Evolutionary conservation across 2,888 invertebrate species (phyloP), one percentile per base, ranked within the genome.

Genomic region (Tridacna gigas): DNA sequence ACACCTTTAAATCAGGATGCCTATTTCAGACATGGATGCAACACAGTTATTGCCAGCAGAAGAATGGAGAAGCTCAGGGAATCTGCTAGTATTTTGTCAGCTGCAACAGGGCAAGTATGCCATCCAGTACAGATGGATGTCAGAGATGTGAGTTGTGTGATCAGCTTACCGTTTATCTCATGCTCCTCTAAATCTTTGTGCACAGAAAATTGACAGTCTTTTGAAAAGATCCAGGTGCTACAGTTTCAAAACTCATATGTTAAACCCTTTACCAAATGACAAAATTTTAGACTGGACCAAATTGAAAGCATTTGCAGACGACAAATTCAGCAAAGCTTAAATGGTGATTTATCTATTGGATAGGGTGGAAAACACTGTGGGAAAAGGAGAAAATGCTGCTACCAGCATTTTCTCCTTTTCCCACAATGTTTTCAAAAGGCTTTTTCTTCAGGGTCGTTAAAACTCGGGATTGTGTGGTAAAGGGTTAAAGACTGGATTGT

Each of bases 71-170:
- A 91, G 25, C 79, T 94, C 5, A 83, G 89, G 77, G 86, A 84
- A 56, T 92, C 94, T 12, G 90, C 94, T 4, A 84, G 89, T 22
- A 89, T 88, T n/a, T 86, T 94, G 61, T 79, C 83, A 61, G 83
- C 86, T 47, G 91, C 90, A 0, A 94, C 94, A n/a, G 94, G 94
- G 20, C 79, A 89, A 71, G 89, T 86, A 80, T 94, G 94, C 89
- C 84, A 94, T 20, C 89, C 93, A 26, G 60, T 94, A 25, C 88
- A 91, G 78, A 91, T 93, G 90, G 94, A 94, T 89, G 94, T 94
- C 60, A 91, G 94, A 82, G 93, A 94, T 91, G 94, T 94, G 83
- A 60, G 81, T 74, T 25, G 13, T 25, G 13, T 37, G 37, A 37
- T 20, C n/a, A n/a, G n/a, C n/a, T n/a, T n/a, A 60, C 60, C n/a